Percentiles rank a stretch among this genome's conserved stretches.
Conservation (phyloP, 1,140 invertebrate genomes). For the Stegodyphus mimosarum region DNA sequence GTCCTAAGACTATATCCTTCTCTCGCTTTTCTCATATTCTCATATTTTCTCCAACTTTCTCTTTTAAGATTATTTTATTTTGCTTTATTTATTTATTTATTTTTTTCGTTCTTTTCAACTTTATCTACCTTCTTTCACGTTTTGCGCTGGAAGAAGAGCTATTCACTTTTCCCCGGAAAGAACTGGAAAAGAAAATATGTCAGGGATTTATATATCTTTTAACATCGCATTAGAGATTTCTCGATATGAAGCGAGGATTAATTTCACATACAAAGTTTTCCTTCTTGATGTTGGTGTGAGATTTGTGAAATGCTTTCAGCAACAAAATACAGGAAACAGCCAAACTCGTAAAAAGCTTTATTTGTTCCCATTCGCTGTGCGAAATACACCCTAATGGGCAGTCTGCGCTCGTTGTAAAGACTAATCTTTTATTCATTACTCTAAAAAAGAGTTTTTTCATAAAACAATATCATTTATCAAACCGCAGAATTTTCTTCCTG, state of each 20-base stretch:
- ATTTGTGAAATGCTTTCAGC: background rate
- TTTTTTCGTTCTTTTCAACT: background rate
- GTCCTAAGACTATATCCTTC: conserved; percentile 8
- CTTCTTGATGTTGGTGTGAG: background rate
- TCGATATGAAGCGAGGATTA: conserved; percentile 23
- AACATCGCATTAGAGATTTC: conserved; percentile 6
- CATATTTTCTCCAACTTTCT: background rate
- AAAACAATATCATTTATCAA: too few relatives aligned
- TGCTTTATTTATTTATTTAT: background rate
- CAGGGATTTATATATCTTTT: conserved; percentile 32
- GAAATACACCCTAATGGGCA: too few relatives aligned
- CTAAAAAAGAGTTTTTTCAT: too few relatives aligned
- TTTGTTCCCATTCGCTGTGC: too few relatives aligned
- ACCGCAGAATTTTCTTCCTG: too few relatives aligned
- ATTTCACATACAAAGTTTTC: conserved; percentile 22
- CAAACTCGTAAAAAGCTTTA: too few relatives aligned
- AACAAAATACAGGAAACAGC: background rate
- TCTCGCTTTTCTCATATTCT: background rate
- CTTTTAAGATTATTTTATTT: background rate
- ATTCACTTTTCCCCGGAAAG: conserved; percentile 14
- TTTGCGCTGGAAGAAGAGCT: conserved; percentile 9
- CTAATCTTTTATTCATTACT: too few relatives aligned
- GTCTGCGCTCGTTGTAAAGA: too few relatives aligned
- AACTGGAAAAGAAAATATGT: conserved; percentile 20
- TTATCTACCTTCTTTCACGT: background rate